These are phyloP conservation scores for Empidonax traillii DNA, from an alignment of 2,113 vertebrate species.

Conservation along the genomic window DNA sequence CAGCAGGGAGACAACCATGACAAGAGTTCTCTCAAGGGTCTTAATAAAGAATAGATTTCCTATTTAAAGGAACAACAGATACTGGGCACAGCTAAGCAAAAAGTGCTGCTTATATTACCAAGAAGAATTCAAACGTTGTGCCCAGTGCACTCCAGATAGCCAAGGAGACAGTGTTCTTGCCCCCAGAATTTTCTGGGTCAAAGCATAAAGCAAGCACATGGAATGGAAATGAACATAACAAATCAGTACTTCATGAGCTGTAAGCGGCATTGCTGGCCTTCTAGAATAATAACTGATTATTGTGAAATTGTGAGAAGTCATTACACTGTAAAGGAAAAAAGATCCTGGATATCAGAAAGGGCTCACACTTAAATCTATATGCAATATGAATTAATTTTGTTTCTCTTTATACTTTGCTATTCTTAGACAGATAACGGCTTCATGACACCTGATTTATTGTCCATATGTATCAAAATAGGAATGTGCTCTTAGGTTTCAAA, in stretches of 20 bases:
- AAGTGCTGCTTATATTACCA: neutral
- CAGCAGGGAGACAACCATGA: neutral
- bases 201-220: neutral
- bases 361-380: slow-evolving; percentile 8
- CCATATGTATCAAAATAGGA: slow-evolving; percentile 40
- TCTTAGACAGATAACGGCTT: slow-evolving; percentile 29
- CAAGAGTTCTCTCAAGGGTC: neutral
- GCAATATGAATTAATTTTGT: slow-evolving; percentile 45
- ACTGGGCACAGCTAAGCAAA: neutral
- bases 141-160: neutral
- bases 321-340: neutral
- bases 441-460: slow-evolving; percentile 52
- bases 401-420: slow-evolving; percentile 48
- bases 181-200: neutral
- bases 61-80: neutral
- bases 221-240: neutral
- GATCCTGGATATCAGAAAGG: neutral
- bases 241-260: neutral
- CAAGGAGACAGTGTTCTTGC: neutral
- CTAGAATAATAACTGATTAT: neutral
- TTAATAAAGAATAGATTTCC: neutral
- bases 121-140: fast-evolving
- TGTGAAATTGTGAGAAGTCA: neutral
- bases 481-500: slow-evolving; percentile 36
- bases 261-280: neutral